Base-by-base conservation (phyloP, 2,797 vertebrate species). In the Limosa lapponica region DNA sequence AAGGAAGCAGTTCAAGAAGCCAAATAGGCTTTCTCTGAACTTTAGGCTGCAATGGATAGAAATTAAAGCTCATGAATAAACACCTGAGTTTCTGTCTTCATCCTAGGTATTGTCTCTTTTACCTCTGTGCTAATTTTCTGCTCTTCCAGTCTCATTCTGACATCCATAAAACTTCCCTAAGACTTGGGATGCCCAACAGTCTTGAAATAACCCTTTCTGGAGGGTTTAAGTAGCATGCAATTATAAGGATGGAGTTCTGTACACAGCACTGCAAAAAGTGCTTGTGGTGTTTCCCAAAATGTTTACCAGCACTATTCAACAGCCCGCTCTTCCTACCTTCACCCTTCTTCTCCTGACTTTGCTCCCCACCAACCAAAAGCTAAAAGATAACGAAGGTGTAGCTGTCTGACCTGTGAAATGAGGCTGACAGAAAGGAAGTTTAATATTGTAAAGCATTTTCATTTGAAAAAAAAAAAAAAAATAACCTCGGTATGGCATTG, bases 181-280 rank as follows among this genome's bases (percentile, higher is more conserved):
- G 54, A 51, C 48, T 62, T 84, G 48, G 16, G 17, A 62, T 73
- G 44, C 54, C 30, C 27, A 70, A 16, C 8, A 49, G 54, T 67
- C 65, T 62, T 77, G 71, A 94, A 94, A 52, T 64, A 80, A 84
- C 27, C 13, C 8, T 67, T 89, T 89, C 51, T 79, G 16, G 36
- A 28, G 70, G 13, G n/a, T 64, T 71, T 79, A 44, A 70, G 37
- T 51, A 52, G 34, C 4, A 2, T 79, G 43, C 43, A 59, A 0
- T 82, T 75, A 16, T 12, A 54, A 51, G 27, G 52, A 58, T 65
- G 77, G 52, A 37, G 11, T 52, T 79, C 44, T 84, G 34, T 39
- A 39, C 14, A 14, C 18, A 73, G 44, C 19, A 13, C 36, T 66
- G 37, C 48, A 66, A 62, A 52, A 54, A 46, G 36, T 24, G 16